Evolutionary conservation across 2,797 vertebrate species (phyloP).

Genomic region (Gymnoscopelus braueri): DNA sequence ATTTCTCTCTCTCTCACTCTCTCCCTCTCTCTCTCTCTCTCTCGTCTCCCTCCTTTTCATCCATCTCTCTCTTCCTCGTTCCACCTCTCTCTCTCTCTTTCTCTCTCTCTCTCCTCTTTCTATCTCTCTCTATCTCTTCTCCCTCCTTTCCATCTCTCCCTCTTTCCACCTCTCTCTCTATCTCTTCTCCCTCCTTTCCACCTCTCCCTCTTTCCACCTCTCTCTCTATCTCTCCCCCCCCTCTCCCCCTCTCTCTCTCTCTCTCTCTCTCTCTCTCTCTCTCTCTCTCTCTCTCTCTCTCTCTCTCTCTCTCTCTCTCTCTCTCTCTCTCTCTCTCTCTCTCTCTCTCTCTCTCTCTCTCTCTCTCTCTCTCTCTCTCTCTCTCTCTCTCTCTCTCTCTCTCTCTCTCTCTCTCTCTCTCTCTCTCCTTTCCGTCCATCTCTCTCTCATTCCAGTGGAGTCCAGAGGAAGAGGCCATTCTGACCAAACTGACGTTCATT

Average conservation of each 20-base stretch:
- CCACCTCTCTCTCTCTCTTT: not conserved
- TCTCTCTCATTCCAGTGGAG: slow-evolving; percentile 74
- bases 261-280: too few relatives aligned
- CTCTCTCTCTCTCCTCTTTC: not conserved
- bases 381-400: not conserved
- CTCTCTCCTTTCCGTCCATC: slow-evolving; percentile 12
- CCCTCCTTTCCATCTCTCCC: slow-evolving; percentile 10
- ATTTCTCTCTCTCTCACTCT: too few relatives aligned
- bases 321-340: too few relatives aligned
- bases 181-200: slow-evolving; percentile 15
- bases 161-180: slow-evolving; percentile 38
- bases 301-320: too few relatives aligned
- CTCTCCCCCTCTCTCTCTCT: too few relatives aligned
- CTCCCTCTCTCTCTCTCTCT: not conserved
- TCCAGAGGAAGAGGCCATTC: slow-evolving; percentile 77
- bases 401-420: slow-evolving; percentile 4
- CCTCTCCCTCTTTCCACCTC: slow-evolving; percentile 40
- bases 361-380: too few relatives aligned
- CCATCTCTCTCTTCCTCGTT: too few relatives aligned
- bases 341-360: too few relatives aligned
- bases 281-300: too few relatives aligned
- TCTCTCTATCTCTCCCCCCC: not conserved
- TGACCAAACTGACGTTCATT: slow-evolving; percentile 86
- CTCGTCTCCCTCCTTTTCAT: not conserved
- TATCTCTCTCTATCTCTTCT: slow-evolving; percentile 7